Conservation (phyloP, 2,113 vertebrate genomes). For the Cheirogaleus medius region DNA sequence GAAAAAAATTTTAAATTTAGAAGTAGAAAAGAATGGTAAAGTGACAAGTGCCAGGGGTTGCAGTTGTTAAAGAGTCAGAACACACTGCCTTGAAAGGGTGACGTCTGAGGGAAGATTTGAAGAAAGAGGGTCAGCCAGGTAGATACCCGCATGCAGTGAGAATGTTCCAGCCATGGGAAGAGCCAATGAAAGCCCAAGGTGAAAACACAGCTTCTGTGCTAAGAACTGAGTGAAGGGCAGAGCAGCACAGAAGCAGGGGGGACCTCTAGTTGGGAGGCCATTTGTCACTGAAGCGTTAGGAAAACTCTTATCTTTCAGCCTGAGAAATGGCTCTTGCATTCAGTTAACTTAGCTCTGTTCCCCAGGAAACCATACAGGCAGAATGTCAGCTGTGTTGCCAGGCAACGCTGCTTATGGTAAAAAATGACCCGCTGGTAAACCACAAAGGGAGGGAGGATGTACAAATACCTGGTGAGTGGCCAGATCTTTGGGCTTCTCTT, state of each 20-base stretch:
- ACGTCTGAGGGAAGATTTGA: not conserved
- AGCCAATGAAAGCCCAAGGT: not conserved
- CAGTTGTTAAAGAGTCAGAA: not conserved
- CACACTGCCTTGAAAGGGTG: not conserved
- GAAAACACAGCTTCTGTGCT: not conserved
- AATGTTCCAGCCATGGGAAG: not conserved
- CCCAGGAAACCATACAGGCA: constrained; percentile 49
- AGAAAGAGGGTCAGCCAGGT: not conserved
- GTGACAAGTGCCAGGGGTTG: not conserved
- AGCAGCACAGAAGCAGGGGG: not conserved
- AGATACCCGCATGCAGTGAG: not conserved
- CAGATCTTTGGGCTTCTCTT: not conserved
- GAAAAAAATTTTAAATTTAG: too few species aligned
- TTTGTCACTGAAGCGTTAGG: not conserved
- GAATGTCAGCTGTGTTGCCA: constrained; percentile 25
- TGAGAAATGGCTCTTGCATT: constrained; percentile 11
- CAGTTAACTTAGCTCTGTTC: not conserved
- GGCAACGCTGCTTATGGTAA: constrained; percentile 6
- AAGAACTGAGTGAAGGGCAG: not conserved
- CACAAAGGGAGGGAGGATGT: not conserved
- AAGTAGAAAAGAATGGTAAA: not conserved
- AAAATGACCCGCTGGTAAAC: not conserved
- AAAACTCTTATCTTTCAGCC: not conserved
- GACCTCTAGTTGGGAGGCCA: not conserved
- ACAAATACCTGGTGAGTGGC: not conserved